Evolutionary conservation across 2,113 vertebrate genomes (phyloP).

Genomic region (Calcarius ornatus): DNA sequence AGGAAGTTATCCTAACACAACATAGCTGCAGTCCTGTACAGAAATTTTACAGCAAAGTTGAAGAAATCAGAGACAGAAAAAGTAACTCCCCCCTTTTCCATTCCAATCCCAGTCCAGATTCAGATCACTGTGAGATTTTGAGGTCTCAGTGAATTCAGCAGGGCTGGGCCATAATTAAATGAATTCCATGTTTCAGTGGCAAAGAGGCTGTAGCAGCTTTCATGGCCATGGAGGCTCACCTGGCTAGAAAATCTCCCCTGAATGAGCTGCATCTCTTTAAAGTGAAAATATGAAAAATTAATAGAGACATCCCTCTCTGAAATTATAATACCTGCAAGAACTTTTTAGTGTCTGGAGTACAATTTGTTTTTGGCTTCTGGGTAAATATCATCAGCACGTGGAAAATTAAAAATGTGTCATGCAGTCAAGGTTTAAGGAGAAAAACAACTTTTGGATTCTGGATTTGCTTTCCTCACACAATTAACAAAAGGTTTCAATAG

Average conservation of each 20-base stretch:
- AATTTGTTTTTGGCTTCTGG: not conserved
- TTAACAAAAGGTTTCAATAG: not conserved
- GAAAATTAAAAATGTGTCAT: not conserved
- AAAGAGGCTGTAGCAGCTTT: not conserved
- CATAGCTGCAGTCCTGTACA: not conserved
- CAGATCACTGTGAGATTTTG: not conserved
- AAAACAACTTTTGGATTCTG: not conserved
- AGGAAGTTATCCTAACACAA: not conserved
- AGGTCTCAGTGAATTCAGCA: not conserved
- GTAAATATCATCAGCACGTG: not conserved
- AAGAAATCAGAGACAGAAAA: not conserved
- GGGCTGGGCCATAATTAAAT: not conserved
- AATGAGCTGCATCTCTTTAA: not conserved
- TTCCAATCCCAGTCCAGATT: not conserved
- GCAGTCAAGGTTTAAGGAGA: not conserved
- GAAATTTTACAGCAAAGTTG: not conserved
- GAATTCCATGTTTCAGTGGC: rapidly evolving
- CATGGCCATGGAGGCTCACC: not conserved
- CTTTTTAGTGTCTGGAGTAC: not conserved
- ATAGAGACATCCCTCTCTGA: not conserved
- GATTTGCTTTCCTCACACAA: not conserved
- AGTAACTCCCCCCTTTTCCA: not conserved
- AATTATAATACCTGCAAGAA: not conserved
- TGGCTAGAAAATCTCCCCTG: not conserved
- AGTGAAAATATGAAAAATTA: not conserved